Evolutionary conservation across 2,797 vertebrate species (phyloP).

Genomic region (Chiroxiphia lanceolata): DNA sequence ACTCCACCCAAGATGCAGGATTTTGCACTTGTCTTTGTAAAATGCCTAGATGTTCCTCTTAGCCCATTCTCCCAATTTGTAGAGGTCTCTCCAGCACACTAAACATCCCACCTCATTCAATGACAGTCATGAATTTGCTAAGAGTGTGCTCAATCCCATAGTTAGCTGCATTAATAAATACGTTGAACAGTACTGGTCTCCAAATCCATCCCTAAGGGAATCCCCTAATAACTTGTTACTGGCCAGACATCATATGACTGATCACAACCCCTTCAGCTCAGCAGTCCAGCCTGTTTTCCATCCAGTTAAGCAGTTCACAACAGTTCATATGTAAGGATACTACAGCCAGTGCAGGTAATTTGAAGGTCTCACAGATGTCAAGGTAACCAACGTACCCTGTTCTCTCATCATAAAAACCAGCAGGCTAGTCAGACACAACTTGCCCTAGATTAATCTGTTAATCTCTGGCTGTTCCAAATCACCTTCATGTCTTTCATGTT

Average conservation of each 20-base stretch:
- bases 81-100: background rate
- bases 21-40: background rate
- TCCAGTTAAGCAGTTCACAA: background rate
- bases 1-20: background rate
- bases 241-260: background rate
- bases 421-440: background rate
- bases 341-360: background rate
- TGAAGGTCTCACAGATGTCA: background rate
- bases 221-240: background rate
- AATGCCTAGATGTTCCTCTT: background rate
- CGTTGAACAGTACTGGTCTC: background rate
- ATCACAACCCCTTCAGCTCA: background rate
- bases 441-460: background rate
- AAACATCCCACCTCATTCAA: background rate
- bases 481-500: background rate
- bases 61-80: background rate
- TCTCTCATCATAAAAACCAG: background rate
- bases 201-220: background rate
- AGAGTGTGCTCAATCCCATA: background rate
- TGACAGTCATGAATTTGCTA: background rate
- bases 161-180: background rate
- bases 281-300: background rate
- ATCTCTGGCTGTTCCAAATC: background rate
- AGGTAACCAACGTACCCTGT: background rate
- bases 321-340: background rate